A percentile compares a stretch with the other conserved stretches of the same genome.
Conservation (phyloP, 1,140 invertebrate genomes). For the Plodia interpunctella region DNA sequence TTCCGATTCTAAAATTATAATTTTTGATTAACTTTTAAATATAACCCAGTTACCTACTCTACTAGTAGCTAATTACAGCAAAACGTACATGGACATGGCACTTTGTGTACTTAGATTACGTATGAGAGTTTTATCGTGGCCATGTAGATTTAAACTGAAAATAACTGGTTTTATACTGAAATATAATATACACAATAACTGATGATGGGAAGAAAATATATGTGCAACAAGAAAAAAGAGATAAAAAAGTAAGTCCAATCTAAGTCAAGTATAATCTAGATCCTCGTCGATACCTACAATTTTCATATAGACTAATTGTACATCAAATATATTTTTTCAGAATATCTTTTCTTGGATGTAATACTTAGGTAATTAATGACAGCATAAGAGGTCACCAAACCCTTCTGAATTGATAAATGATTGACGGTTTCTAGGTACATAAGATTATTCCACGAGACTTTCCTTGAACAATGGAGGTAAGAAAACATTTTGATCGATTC, state of each 20-base stretch:
- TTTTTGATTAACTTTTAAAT: not conserved
- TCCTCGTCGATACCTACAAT: no score
- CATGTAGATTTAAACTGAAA: conserved; percentile 13
- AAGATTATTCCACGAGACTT: not conserved
- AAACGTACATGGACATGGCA: conserved; percentile 22
- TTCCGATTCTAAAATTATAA: conserved; percentile 53
- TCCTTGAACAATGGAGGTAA: conserved; percentile 12
- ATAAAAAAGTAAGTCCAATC: no score
- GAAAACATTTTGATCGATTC: conserved; percentile 3
- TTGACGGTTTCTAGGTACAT: no score
- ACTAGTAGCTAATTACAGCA: not conserved
- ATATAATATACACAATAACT: not conserved
- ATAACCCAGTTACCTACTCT: no score
- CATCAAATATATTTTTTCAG: no score
- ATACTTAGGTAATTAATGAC: no score
- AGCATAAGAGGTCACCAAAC: no score
- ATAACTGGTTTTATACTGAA: conserved; percentile 3
- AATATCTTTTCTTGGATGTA: no score
- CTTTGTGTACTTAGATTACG: not conserved
- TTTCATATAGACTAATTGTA: no score
- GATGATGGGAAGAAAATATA: not conserved
- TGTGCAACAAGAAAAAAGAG: no score
- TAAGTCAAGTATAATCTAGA: no score
- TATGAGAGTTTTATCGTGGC: conserved; percentile 1
- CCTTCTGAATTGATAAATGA: no score